These are phyloP conservation scores for Castor canadensis DNA, from an alignment of 2,113 vertebrate species.

Conservation along the genomic window DNA sequence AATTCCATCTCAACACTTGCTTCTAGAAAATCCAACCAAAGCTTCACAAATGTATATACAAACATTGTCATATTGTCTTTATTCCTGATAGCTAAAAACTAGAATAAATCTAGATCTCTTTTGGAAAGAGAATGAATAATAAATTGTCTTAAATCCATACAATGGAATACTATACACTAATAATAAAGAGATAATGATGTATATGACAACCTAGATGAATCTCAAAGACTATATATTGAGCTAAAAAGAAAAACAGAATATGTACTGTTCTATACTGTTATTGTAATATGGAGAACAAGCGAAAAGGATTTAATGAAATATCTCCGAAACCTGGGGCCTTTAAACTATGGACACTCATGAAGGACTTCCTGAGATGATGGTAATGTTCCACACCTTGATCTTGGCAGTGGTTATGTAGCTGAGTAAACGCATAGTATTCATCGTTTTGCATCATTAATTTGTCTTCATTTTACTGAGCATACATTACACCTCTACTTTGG, in stretches of 20 bases:
- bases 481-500: not conserved
- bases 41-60: not conserved
- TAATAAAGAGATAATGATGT: not conserved
- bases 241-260: not conserved
- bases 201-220: not conserved
- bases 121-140: not conserved
- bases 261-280: not conserved
- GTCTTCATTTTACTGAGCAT: not conserved
- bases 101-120: not conserved
- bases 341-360: not conserved
- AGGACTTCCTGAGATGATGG: not conserved
- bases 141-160: not conserved
- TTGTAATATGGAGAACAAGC: not conserved
- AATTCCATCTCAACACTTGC: not conserved
- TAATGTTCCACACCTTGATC: not conserved
- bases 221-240: not conserved
- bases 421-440: not conserved
- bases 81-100: not conserved
- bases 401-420: rapidly evolving
- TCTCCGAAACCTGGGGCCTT: not conserved
- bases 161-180: not conserved
- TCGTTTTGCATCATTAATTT: not conserved
- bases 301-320: not conserved
- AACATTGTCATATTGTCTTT: not conserved
- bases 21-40: not conserved